Base-by-base conservation (phyloP, 2,113 vertebrate genomes). In the Pachypanchax playfairii region DNA sequence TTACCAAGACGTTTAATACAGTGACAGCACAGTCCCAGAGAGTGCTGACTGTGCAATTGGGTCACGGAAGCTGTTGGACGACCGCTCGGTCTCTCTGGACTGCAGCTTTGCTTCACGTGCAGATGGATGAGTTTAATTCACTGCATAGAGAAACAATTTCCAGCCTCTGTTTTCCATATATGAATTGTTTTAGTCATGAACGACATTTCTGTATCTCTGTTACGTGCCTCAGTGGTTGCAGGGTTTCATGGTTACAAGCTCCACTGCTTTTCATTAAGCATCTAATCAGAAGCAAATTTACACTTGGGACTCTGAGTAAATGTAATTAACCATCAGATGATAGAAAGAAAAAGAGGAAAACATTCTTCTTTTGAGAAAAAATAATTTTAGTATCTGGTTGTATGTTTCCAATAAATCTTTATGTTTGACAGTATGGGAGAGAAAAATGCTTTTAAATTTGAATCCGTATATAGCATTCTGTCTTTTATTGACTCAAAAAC, bases 41-140 rank as follows among this genome's bases (percentile, higher is more conserved):
- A 60, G 46, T 87, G 90, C 89, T 90, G 88, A 88, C 87, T 60
- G 51, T 76, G 87, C 87, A 84, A 56, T 74, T 83, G 77, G 73
- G 52, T 76, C 70, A 36, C 76, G 65, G 53, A 76, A 80, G 73
- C 68, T 79, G 73, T 70, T 71, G 65, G 78, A 89, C 88, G 87
- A 79, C 75, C 85, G 77, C 80, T 82, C 56, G 5, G 29, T 81
- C 87, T 75, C 83, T 29, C 38, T 46, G 70, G 86, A 71, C 65
- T 35, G 20, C 56, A 51, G 64, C 41, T 75, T 49, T 65, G 66
- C 74, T 82, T 69, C 58, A 52, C 80, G 60, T 78, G 67, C 79
- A 78, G 53, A 39, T n/a, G 33, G 25, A 29, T 22, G 64, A 70
- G 28, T 26, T 56, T 15, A 24, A 20, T 76, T 55, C 28, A 60